phyloP scores from a whole-genome alignment of 2,113 vertebrate species.

The Taurulus bubalis region DNA sequence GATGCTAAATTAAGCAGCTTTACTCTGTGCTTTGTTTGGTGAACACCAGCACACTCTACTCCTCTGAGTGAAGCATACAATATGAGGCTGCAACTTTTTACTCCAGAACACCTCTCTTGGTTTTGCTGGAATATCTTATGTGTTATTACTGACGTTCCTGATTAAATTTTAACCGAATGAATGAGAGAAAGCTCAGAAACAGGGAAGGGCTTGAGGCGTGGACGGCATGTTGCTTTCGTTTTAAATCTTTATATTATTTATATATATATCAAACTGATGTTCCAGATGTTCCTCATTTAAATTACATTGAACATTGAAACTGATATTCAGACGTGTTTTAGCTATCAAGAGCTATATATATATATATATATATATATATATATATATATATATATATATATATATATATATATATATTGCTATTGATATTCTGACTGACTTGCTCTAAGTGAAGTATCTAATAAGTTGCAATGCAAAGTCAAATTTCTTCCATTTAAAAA shows the following conservation, averaged over 20 bases:
- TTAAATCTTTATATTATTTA: not conserved
- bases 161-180: conserved; percentile 29
- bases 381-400: not conserved
- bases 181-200: not conserved
- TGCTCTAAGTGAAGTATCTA: conserved; percentile 4
- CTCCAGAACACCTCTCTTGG: conserved; percentile 3
- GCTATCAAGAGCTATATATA: no score
- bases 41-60: no score
- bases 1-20: conserved; percentile 68
- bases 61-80: conserved; percentile 35
- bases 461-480: conserved; percentile 8
- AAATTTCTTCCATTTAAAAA: conserved; percentile 24
- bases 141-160: not conserved
- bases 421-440: not conserved
- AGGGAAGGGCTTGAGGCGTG: conserved; percentile 18
- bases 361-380: not conserved
- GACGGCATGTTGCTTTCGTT: not conserved
- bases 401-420: not conserved
- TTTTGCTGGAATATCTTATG: conserved; percentile 12
- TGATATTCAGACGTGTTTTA: no score
- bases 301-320: no score
- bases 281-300: no score
- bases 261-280: no score
- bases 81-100: conserved; percentile 20
- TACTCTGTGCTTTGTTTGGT: conserved; percentile 63